phyloP scores from a whole-genome alignment of 30 jellyfish, hydroid and myxozoan genomes.

The Aurelia coerulea region DNA sequence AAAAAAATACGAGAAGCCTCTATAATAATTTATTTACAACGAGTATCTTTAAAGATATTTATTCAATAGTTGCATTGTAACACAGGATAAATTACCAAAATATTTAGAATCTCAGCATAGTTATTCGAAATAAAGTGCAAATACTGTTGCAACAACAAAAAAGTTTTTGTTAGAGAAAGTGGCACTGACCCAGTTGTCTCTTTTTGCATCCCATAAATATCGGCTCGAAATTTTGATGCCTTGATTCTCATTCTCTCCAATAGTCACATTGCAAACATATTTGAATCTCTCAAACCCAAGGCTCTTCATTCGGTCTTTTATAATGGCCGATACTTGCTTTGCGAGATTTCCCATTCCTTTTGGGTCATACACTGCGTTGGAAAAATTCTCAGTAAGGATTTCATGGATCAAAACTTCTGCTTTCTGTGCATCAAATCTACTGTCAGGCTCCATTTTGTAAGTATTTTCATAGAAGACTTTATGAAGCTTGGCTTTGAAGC shows the following conservation, averaged over 20 bases:
- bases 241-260: constrained; percentile 81
- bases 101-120: not conserved
- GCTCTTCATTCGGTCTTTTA: constrained; percentile 77
- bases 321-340: constrained; percentile 65
- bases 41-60: too few species aligned
- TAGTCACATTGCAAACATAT: constrained; percentile 78
- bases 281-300: constrained; percentile 80
- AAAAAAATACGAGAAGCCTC: too few species aligned
- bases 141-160: constrained; percentile 80
- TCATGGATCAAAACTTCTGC: constrained; percentile 61
- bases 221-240: constrained; percentile 88
- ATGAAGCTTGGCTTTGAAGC: constrained; percentile 6
- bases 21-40: too few species aligned
- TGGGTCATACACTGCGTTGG: constrained; percentile 75
- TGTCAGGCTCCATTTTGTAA: constrained; percentile 86
- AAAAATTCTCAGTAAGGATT: constrained; percentile 60
- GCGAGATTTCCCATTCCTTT: constrained; percentile 45
- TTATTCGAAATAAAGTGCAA: constrained; percentile 88
- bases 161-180: constrained; percentile 35
- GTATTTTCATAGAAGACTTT: constrained; percentile 84
- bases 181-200: constrained; percentile 86
- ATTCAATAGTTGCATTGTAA: too few species aligned
- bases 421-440: constrained; percentile 44
- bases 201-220: constrained; percentile 92
- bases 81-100: too few species aligned